phyloP scores from a whole-genome alignment of 2,888 invertebrate genomes.

The Buathra laborator region DNA sequence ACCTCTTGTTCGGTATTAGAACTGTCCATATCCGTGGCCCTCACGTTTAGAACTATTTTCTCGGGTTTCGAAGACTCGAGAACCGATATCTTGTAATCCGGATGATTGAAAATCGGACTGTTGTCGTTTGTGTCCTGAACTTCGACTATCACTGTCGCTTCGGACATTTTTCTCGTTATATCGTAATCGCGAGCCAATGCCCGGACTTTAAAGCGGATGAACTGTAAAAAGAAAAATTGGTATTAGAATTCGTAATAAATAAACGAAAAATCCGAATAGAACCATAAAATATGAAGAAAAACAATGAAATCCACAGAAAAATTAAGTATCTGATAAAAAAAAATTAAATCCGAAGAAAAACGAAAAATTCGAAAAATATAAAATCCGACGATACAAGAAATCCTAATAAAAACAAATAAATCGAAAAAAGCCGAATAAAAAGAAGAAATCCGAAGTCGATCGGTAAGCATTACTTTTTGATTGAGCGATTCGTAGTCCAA shows the following conservation, averaged over 20 bases:
- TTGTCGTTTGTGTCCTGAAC: constrained; percentile 93
- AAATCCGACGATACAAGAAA: neutral
- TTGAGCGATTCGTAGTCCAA: constrained; percentile 92
- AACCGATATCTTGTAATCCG: constrained; percentile 90
- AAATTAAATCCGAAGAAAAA: too few species aligned
- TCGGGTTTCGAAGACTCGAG: constrained; percentile 90
- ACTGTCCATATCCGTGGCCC: constrained; percentile 90
- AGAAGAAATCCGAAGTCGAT: neutral
- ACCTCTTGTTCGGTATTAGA: constrained; percentile 86
- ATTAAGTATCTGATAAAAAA: neutral
- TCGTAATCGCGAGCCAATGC: constrained; percentile 84
- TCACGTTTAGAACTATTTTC: constrained; percentile 89
- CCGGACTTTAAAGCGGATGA: constrained; percentile 85
- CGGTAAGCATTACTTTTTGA: constrained; percentile 85
- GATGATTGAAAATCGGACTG: constrained; percentile 89
- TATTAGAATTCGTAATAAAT: neutral
- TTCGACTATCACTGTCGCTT: constrained; percentile 89
- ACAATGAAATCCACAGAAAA: neutral
- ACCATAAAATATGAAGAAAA: too few species aligned
- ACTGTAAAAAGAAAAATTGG: constrained; percentile 75
- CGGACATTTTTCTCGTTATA: constrained; percentile 87
- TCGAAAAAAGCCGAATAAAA: neutral
- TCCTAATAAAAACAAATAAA: neutral
- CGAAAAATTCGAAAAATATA: neutral
- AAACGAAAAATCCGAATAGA: neutral